phyloP scores from a whole-genome alignment of 2,113 vertebrate genomes.

The Phainopepla nitens region DNA sequence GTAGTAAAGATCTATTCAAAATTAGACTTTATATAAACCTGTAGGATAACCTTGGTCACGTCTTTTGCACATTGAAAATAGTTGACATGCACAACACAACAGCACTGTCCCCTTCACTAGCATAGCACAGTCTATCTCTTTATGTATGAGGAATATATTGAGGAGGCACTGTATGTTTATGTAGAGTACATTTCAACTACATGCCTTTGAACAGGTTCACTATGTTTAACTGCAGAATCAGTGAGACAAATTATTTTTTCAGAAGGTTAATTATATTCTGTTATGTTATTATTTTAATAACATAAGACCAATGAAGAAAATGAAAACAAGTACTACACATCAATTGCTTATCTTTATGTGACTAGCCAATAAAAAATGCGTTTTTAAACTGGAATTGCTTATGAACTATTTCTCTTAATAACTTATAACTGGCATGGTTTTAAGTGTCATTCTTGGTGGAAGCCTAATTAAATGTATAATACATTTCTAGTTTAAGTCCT shows the following conservation, averaged over 20 bases:
- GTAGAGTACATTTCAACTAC: background rate
- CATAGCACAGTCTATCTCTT: background rate
- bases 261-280: background rate
- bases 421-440: background rate
- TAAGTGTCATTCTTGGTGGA: background rate
- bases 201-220: background rate
- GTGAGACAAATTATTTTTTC: background rate
- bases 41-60: background rate
- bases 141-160: background rate
- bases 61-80: background rate
- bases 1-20: background rate
- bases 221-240: background rate
- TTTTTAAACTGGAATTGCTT: background rate
- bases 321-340: background rate
- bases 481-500: background rate
- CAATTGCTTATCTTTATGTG: background rate
- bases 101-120: background rate
- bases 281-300: background rate
- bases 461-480: background rate
- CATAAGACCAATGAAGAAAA: background rate
- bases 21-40: background rate
- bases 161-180: background rate
- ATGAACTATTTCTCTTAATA: background rate
- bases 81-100: fast-evolving
- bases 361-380: background rate